Conservation (phyloP, 2,797 vertebrate genomes). For the Chiloscyllium punctatum region DNA sequence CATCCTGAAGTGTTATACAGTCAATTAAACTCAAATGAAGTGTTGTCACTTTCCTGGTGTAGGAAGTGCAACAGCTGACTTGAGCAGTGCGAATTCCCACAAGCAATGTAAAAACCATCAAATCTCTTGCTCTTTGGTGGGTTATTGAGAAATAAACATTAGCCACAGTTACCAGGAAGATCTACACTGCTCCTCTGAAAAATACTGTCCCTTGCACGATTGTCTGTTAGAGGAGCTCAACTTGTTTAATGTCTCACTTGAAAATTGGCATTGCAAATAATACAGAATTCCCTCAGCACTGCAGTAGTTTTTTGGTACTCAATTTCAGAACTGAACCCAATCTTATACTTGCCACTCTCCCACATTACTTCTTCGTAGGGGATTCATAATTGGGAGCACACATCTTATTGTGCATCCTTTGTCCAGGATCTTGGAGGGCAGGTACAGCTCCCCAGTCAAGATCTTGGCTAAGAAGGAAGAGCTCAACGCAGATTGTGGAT, state of each 20-base stretch:
- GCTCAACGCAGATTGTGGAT: not conserved
- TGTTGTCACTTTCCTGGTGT: not conserved
- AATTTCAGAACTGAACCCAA: not conserved
- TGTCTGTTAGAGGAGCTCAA: not conserved
- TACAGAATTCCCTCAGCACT: not conserved
- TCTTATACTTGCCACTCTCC: not conserved
- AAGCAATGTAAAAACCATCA: not conserved
- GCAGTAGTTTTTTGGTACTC: not conserved
- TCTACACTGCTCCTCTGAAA: not conserved
- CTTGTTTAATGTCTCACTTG: not conserved
- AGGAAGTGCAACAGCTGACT: not conserved
- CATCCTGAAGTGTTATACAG: not conserved
- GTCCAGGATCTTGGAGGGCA: not conserved
- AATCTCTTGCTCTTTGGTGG: not conserved
- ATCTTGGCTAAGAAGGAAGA: not conserved
- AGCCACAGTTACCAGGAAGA: not conserved
- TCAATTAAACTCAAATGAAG: not conserved
- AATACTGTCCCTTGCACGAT: not conserved
- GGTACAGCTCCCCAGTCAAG: not conserved
- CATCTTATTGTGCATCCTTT: not conserved
- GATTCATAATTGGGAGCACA: not conserved
- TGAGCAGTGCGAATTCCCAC: not conserved
- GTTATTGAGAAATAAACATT: not conserved
- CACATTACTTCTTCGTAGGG: not conserved
- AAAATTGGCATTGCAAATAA: not conserved